phyloP scores from a whole-genome alignment of 2,113 vertebrate species.

The Euleptes europaea region DNA sequence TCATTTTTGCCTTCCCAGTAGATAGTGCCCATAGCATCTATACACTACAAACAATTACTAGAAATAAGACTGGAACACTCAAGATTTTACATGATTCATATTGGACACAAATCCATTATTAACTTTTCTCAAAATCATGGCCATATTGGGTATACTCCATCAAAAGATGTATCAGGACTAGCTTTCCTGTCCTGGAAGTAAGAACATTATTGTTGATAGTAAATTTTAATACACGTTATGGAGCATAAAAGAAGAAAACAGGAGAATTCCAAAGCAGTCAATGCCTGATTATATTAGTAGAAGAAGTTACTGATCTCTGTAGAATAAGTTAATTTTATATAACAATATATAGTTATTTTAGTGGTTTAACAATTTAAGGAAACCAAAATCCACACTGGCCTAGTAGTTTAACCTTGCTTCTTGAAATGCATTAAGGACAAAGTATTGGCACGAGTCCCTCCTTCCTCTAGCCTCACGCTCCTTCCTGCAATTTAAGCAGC shows the following conservation, averaged over 20 bases:
- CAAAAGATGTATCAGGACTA: not conserved
- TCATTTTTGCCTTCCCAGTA: too few relatives aligned
- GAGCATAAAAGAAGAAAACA: not conserved
- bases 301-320: not conserved
- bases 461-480: too few relatives aligned
- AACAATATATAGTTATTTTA: too few relatives aligned
- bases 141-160: not conserved
- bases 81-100: not conserved
- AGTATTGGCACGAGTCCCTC: not conserved
- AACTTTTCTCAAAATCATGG: not conserved
- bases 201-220: not conserved
- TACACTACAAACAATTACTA: not conserved
- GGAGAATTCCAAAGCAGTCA: not conserved
- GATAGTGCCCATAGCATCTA: not conserved
- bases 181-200: too few relatives aligned
- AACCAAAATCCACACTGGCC: not conserved
- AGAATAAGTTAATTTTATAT: not conserved
- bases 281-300: not conserved
- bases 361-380: not conserved
- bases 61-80: not conserved
- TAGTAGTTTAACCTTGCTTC: not conserved
- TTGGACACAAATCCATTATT: not conserved
- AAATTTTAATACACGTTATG: not conserved
- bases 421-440: not conserved
- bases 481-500: too few relatives aligned